Evolutionary conservation across 2,113 vertebrate genomes (phyloP).

Genomic region (Thunnus maccoyii): DNA sequence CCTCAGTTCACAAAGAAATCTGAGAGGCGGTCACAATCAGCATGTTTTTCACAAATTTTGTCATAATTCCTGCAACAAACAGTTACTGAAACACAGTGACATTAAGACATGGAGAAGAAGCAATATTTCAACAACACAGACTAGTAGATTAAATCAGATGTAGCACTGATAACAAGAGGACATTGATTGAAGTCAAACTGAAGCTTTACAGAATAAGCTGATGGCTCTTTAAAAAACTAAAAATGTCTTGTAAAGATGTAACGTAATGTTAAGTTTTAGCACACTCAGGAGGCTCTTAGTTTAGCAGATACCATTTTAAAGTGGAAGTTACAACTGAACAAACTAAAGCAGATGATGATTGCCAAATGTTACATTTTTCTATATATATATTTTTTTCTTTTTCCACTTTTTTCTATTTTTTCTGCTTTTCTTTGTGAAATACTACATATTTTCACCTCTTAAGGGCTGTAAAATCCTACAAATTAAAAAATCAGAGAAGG

Average conservation of each 20-base stretch:
- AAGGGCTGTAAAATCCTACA: not conserved
- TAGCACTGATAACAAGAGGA: conserved; percentile 16
- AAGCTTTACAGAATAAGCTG: conserved; percentile 78
- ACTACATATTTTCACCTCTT: not conserved
- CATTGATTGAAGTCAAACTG: conserved; percentile 64
- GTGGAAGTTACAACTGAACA: not conserved
- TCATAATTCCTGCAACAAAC: conserved; percentile 40
- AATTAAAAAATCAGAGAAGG: not conserved
- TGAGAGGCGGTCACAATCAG: conserved; percentile 28
- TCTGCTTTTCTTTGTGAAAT: not conserved
- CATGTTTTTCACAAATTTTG: conserved; percentile 23
- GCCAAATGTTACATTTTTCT: too few relatives aligned
- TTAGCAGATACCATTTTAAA: not conserved
- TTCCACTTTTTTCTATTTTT: too few relatives aligned
- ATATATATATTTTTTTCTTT: too few relatives aligned
- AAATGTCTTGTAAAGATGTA: not conserved
- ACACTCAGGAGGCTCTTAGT: not conserved
- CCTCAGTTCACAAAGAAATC: conserved; percentile 50
- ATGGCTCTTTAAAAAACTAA: not conserved
- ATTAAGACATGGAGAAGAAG: conserved; percentile 30
- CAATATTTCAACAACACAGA: conserved; percentile 14
- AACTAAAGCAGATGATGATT: not conserved
- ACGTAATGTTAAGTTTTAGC: not conserved
- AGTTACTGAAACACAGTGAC: conserved; percentile 9
- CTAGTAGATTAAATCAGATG: conserved; percentile 6